Evolutionary conservation across 2,888 invertebrate genomes (phyloP).

Genomic region (Syrphus vitripennis): DNA sequence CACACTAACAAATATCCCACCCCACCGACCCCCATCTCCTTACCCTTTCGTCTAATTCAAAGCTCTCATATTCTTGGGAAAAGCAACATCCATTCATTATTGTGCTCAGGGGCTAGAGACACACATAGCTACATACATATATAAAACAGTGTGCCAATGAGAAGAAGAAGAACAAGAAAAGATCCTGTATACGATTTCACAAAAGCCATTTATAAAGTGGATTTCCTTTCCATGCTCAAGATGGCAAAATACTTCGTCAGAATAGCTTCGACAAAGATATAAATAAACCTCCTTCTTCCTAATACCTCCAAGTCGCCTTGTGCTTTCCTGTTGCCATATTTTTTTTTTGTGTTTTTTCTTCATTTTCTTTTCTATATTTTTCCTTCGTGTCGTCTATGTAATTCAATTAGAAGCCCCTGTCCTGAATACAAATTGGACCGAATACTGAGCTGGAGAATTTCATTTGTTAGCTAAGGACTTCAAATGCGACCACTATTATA

Average conservation of each 20-base stretch:
- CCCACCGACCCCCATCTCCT: neutral
- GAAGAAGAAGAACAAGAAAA: neutral
- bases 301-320: neutral
- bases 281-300: neutral
- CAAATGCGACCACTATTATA: conserved; percentile 19
- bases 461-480: conserved; percentile 61
- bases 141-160: neutral
- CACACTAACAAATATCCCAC: conserved; percentile 3
- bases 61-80: conserved; percentile 11
- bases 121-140: neutral
- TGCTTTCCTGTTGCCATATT: conserved; percentile 17
- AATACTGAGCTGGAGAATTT: conserved; percentile 55
- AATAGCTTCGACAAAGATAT: neutral
- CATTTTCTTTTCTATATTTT: conserved; percentile 21
- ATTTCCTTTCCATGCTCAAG: conserved; percentile 50
- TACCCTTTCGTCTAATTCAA: neutral
- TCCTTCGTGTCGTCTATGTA: conserved; percentile 65
- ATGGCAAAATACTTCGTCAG: conserved; percentile 15
- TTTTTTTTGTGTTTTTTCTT: conserved; percentile 1
- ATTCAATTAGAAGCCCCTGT: conserved; percentile 69
- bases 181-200: conserved; percentile 64
- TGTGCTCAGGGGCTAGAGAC: conserved; percentile 27
- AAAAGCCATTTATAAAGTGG: conserved; percentile 71
- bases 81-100: conserved; percentile 63
- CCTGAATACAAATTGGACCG: conserved; percentile 70